Evolutionary conservation across 2,797 vertebrate species (phyloP), one percentile per base, ranked within the genome.

Genomic region (Streptopelia turtur): DNA sequence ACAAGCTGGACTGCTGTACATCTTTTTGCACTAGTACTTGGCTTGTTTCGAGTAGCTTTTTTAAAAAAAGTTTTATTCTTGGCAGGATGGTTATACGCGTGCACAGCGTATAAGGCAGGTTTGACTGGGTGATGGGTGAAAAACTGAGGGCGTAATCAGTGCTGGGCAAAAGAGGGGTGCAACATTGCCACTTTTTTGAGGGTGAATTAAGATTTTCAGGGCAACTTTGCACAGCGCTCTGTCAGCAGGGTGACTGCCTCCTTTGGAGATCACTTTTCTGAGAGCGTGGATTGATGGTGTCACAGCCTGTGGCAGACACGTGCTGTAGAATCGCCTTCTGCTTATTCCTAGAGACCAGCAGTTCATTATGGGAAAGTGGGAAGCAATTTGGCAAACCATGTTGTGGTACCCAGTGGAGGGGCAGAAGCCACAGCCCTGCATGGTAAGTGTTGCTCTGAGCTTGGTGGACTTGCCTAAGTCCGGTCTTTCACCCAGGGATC

Each of bases 41-140:
- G 13, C 39, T 71, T 79, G 59, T 39, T 84, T 45, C 4, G 12
- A 57, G 37, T 10, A 16, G 18, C 25, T 47, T 33, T 61, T 60
- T 8, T 1, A 14, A 57, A 33, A 13, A 5, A 5, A 13, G 8
- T 24, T 74, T 65, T 56, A 25, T 7, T 33, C 17, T 55, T 63
- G 52, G 27, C 30, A 37, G 39, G 25, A 18, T 11, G 0, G 2
- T 60, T 45, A 5, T 7, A 31, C 13, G 9, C 0, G 0, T 68
- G 31, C 39, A 74, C 6, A 6, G 37, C 30, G 24, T 22, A 25
- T 23, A 55, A 66, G 53, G 33, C 10, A n/a, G 27, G 31, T 45
- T 49, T 37, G 39, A 22, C 2, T 53, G 31, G 20, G 15, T 47
- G 21, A 2, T 18, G 39, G 9, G 39, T 2, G 0, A 35, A 69